phyloP scores from a whole-genome alignment of 2,888 invertebrate species.

The Caenorhabditis sp. region DNA sequence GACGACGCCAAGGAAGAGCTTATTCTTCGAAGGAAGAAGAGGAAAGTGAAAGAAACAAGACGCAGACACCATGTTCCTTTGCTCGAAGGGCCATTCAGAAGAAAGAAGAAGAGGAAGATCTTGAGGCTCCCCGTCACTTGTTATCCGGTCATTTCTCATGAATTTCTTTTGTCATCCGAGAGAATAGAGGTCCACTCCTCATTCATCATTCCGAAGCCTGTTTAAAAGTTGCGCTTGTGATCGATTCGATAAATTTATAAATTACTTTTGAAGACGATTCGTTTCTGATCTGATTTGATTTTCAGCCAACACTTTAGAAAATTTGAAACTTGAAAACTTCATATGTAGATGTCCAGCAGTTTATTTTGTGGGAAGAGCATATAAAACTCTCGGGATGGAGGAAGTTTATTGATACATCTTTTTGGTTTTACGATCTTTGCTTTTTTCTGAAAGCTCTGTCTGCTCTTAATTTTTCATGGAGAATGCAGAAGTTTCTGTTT shows the following conservation, averaged over 20 bases:
- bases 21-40: conserved; percentile 25
- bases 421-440: neutral
- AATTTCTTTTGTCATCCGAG: conserved; percentile 24
- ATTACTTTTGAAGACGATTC: too few relatives aligned
- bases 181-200: neutral
- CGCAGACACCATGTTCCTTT: conserved; percentile 27
- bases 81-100: conserved; percentile 33
- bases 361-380: too few relatives aligned
- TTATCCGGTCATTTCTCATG: conserved; percentile 39
- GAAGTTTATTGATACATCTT: too few relatives aligned
- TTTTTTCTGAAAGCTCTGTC: neutral
- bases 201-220: conserved; percentile 32
- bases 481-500: neutral
- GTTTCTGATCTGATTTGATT: too few relatives aligned
- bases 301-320: too few relatives aligned
- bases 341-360: too few relatives aligned
- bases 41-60: conserved; percentile 13
- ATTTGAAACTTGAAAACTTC: too few relatives aligned
- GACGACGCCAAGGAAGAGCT: conserved; percentile 41
- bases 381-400: too few relatives aligned
- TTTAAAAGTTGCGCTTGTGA: neutral
- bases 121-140: conserved; percentile 15
- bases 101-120: conserved; percentile 21
- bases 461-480: neutral
- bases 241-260: neutral